These are phyloP conservation scores for Tetranychus piercei DNA, from an alignment of 2,888 invertebrate species.

Conservation along the genomic window DNA sequence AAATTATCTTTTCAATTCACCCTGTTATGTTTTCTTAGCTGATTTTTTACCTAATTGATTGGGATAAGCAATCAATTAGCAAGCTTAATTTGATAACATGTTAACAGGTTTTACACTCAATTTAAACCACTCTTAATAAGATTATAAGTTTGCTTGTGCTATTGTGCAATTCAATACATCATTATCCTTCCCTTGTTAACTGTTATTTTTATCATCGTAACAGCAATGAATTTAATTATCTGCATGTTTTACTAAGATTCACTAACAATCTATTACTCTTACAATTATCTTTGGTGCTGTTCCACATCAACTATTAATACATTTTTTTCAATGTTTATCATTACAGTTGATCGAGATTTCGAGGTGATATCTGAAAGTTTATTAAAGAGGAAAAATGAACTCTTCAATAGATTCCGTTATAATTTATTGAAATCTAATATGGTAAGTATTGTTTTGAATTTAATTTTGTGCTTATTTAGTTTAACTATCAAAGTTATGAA, in stretches of 20 bases:
- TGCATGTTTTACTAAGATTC: neutral
- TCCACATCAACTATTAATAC: neutral
- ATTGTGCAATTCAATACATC: slow-evolving; percentile 43
- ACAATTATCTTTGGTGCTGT: too few species aligned
- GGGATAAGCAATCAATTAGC: neutral
- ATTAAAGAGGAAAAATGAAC: slow-evolving; percentile 47
- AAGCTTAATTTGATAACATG: neutral
- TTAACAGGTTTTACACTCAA: neutral
- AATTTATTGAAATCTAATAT: slow-evolving; percentile 56
- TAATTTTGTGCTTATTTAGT: neutral
- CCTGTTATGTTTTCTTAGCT: neutral
- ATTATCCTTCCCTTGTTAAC: neutral
- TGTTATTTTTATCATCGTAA: neutral
- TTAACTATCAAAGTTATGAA: too few species aligned
- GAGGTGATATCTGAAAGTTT: slow-evolving; percentile 38
- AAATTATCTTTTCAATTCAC: neutral
- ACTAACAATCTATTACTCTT: too few species aligned
- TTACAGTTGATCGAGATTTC: slow-evolving; percentile 29
- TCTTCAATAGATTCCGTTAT: slow-evolving; percentile 54
- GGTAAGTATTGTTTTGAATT: slow-evolving; percentile 37
- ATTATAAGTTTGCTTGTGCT: neutral
- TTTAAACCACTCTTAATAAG: neutral
- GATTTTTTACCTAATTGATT: neutral
- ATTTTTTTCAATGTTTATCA: neutral
- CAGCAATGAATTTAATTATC: neutral